Base-by-base conservation (phyloP, 2,113 vertebrate genomes). In the Ceyx cyanopectus region DNA sequence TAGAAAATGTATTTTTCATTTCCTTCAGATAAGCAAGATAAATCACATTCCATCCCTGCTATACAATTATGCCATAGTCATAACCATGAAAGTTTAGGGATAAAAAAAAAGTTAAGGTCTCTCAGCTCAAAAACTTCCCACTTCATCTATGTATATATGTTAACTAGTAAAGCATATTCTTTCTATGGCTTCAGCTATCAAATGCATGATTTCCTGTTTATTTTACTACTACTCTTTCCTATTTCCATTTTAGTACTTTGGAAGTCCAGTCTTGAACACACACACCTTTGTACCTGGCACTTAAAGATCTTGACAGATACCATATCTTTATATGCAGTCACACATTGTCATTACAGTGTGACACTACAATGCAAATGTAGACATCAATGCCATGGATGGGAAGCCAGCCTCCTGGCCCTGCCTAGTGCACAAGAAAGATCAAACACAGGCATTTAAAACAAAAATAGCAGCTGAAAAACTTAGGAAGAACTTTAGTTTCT, bases 331-430 rank as follows among this genome's bases (percentile, higher is more conserved):
- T 54, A 45, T 24, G n/a, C 69, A 48, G 13, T 17, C 34, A 37
- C 63, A 26, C 22, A 29, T 8, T 37, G 48, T 32, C 15, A n/a
- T 45, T 23, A 17, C 56, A 48, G 16, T 1, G 12, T 34, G 50
- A n/a, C 41, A 9, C 9, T 30, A 14, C 14, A 45, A 9, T 22
- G 58, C 41, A 60, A 65, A 41, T 0, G 16, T 5, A n/a, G n/a
- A 27, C 14, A 56, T 2, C 56, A 66, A 43, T 3, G 63, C 40
- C 0, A 0, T 0, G 43, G 56, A 16, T 24, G 20, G 26, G 37
- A 46, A 65, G 14, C 9, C 67, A 46, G 23, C 6, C 27, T 58
- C 51, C 23, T 21, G 41, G 30, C 26, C 87, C 62, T 69, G 63
- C 15, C 40, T 29, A 41, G 18, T 2, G 41, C 43, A 46, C 24